Percentiles rank a stretch among this genome's conserved stretches.
phyloP scores from a whole-genome alignment of 2,888 invertebrate species.

The Torymus tubicola region DNA sequence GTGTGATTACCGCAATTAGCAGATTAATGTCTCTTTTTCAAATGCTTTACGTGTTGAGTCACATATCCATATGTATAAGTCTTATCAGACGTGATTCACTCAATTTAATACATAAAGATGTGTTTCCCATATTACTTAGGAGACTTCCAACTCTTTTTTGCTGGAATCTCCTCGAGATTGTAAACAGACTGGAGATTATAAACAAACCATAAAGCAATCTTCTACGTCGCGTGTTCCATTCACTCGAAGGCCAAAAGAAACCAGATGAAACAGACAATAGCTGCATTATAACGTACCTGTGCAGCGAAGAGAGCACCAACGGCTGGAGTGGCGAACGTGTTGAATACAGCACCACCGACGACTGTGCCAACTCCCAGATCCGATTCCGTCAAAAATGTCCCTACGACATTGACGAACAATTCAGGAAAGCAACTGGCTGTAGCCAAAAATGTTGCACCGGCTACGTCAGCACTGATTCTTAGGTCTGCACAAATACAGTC shows the following conservation, averaged over 20 bases:
- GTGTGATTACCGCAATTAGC: too few relatives aligned
- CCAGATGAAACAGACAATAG: too few relatives aligned
- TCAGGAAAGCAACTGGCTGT: constrained; percentile 97
- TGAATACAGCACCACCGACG: constrained; percentile 92
- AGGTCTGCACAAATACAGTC: constrained; percentile 91
- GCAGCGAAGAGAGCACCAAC: constrained; percentile 87
- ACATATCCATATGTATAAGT: not conserved
- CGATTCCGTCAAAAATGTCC: constrained; percentile 88
- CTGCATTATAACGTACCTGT: constrained; percentile 77
- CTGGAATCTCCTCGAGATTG: too few relatives aligned
- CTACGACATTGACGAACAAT: constrained; percentile 93
- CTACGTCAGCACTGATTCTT: constrained; percentile 90
- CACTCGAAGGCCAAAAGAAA: too few relatives aligned
- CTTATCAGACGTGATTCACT: not conserved
- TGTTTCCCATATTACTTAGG: constrained; percentile 1
- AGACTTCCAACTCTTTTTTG: not conserved
- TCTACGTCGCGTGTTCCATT: constrained; percentile 50
- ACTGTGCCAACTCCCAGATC: constrained; percentile 93
- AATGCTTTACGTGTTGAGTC: too few relatives aligned
- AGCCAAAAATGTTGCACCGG: constrained; percentile 98
- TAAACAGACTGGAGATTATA: too few relatives aligned
- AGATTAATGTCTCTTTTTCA: too few relatives aligned
- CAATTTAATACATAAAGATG: not conserved
- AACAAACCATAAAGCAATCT: not conserved
- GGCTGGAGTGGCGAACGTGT: constrained; percentile 90